phyloP scores from a whole-genome alignment of 2,113 vertebrate genomes.

The Petroica traversi region DNA sequence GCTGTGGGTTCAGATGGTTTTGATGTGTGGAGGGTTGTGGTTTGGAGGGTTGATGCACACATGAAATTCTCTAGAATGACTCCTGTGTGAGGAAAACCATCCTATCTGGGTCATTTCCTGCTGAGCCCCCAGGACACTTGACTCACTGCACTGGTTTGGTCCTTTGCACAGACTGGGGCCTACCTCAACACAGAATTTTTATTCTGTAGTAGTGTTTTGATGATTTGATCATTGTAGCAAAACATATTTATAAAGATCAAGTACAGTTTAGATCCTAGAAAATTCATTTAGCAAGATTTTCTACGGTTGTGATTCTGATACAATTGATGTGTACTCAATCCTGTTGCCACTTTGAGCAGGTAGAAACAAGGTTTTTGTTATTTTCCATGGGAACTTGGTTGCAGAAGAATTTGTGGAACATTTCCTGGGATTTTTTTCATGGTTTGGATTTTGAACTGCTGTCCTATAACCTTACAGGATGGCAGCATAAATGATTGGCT shows the following conservation, averaged over 20 bases:
- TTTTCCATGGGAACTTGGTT: neutral
- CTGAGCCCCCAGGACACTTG: neutral
- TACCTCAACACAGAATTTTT: neutral
- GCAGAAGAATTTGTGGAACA: neutral
- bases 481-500: neutral
- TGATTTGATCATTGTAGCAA: neutral
- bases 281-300: neutral
- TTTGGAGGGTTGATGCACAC: neutral
- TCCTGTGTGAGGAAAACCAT: neutral
- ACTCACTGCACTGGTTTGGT: neutral
- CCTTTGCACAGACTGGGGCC: neutral
- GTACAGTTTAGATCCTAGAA: neutral
- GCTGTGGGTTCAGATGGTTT: neutral
- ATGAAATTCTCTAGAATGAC: neutral
- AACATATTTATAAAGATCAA: neutral
- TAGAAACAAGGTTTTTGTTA: neutral
- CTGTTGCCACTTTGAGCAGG: neutral
- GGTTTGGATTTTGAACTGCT: neutral
- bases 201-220: neutral
- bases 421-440: neutral
- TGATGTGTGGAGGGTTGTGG: neutral
- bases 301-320: neutral
- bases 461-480: neutral
- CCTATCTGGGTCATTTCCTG: fast-evolving
- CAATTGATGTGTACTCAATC: neutral